A percentile compares a stretch with the other conserved stretches of the same genome.
phyloP scores from a whole-genome alignment of 2,113 vertebrate genomes.

The Sapajus apella region DNA sequence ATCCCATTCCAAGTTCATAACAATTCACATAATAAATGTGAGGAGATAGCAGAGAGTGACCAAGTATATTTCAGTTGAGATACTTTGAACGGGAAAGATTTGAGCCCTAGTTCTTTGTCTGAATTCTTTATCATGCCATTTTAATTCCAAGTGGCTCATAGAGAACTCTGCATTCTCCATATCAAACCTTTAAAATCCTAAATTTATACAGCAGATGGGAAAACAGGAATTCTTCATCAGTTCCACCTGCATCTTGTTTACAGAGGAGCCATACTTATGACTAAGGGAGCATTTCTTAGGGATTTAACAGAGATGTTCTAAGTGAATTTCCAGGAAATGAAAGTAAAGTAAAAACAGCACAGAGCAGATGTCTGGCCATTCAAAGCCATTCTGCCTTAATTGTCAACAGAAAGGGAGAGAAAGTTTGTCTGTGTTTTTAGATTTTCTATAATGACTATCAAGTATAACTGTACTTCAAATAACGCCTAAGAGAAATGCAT shows the following conservation, averaged over 20 bases:
- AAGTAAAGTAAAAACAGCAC: neutral
- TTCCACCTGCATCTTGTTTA: neutral
- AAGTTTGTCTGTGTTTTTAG: too few relatives aligned
- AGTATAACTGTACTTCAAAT: neutral
- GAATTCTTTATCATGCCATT: neutral
- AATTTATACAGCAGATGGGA: neutral
- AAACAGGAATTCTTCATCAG: neutral
- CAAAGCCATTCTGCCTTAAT: neutral
- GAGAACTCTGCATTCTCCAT: neutral
- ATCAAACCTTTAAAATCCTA: neutral
- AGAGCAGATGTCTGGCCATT: neutral
- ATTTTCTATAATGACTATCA: neutral
- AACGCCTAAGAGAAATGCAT: neutral
- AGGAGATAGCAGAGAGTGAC: rapidly evolving
- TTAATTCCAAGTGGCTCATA: neutral
- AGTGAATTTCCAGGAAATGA: neutral
- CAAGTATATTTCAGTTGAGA: neutral
- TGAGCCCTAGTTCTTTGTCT: neutral
- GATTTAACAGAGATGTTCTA: neutral
- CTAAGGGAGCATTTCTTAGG: neutral
- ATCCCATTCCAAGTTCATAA: neutral
- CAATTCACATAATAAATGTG: neutral
- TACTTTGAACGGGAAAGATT: neutral
- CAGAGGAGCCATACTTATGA: neutral
- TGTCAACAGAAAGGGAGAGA: neutral